Base-by-base conservation (phyloP, 2,113 vertebrate genomes). In the Rana temporaria region DNA sequence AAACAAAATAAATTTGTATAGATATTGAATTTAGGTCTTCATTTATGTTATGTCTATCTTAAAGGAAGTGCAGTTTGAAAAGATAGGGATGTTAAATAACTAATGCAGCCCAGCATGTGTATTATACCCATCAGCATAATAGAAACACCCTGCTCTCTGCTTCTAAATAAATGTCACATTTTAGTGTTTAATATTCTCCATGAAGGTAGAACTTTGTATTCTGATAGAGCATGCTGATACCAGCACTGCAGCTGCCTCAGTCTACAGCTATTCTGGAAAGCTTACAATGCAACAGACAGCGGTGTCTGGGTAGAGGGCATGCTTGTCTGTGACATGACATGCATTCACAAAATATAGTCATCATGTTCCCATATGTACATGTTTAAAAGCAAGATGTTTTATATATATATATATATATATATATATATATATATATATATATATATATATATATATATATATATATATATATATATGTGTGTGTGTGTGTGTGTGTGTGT, bases 191-290 rank as follows among this genome's bases (percentile, higher is more conserved):
- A 19, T 30, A 38, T n/a, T 34, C 12, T 59, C 53, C 16, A 9
- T 4, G 18, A 52, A 14, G 38, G 48, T 22, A 48, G 30, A 34
- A 32, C 52, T 74, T 60, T 6, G 71, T 60, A 74, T 59, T 74
- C 30, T 74, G 71, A 8, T 38, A n/a, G 55, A 60, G 62, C 55
- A 16, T 73, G 30, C 30, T 62, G 72, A 75, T 60, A 6, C 38
- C 32, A 60, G 72, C 30, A 60, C 56, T 38, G 70, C 70, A 53
- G 30, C 70, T 30, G 72, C 55, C 32, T 55, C 30, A 59, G 53
- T 26, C 71, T 57, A 60, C 32, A 74, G 19, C 34, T 34, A 60
- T 38, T 60, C 55, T 17, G 22, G 30, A 4, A n/a, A 73, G 20
- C 55, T 42, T 20, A 74, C 26, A 42, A 57, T 62, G 57, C 56